These are phyloP conservation scores for Geophilus truncorum DNA, from an alignment of 2,888 invertebrate genomes.

Conservation along the genomic window DNA sequence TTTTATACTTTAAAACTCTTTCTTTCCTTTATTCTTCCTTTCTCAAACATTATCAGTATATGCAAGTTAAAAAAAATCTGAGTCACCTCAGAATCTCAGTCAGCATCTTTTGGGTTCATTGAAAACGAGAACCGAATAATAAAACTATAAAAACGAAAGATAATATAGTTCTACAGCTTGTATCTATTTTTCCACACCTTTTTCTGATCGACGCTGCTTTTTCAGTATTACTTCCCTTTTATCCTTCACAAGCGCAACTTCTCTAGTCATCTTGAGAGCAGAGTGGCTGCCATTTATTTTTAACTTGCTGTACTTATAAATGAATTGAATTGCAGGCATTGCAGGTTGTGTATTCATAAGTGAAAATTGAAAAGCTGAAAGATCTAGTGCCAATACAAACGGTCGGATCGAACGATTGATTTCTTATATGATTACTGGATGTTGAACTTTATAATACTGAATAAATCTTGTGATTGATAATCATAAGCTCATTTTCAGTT, in stretches of 20 bases:
- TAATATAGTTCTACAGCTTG: not conserved
- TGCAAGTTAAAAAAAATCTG: constrained; percentile 14
- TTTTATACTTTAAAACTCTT: not conserved
- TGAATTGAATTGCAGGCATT: not conserved
- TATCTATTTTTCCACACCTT: not conserved
- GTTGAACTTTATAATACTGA: constrained; percentile 25
- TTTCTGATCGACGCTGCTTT: not conserved
- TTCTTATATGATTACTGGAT: constrained; percentile 5
- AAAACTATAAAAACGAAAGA: not conserved
- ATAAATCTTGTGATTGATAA: constrained; percentile 27
- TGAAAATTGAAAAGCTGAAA: not conserved
- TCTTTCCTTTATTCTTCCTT: not conserved
- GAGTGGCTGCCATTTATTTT: constrained; percentile 1
- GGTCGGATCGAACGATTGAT: constrained; percentile 1
- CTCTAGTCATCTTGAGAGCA: constrained; percentile 22
- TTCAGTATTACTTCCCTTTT: not conserved
- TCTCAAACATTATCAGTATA: not conserved
- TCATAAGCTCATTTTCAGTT: not conserved
- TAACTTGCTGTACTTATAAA: constrained; percentile 15
- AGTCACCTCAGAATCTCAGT: constrained; percentile 13
- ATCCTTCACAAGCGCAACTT: not conserved
- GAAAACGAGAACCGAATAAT: not conserved
- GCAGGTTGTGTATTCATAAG: constrained; percentile 4
- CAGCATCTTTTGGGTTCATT: not conserved
- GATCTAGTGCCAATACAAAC: not conserved